A percentile compares a stretch with the other conserved stretches of the same genome.
phyloP scores from a whole-genome alignment of 2,888 invertebrate species.

The Netelia virgata region DNA sequence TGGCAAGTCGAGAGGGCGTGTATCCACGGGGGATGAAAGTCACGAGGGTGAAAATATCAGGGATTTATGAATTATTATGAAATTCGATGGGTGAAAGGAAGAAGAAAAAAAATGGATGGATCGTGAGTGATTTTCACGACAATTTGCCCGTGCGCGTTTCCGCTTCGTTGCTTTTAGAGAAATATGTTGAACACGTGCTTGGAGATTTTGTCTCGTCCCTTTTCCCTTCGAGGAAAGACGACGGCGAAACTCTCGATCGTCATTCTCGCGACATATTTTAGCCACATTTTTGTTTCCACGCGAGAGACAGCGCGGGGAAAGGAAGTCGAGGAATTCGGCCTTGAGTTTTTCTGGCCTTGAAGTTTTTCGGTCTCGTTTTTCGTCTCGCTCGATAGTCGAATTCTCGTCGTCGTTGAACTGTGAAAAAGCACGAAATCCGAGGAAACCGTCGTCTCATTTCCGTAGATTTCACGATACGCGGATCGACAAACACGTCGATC shows the following conservation, averaged over 20 bases:
- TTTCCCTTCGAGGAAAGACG: background rate
- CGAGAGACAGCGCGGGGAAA: background rate
- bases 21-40: background rate
- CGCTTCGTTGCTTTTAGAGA: background rate
- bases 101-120: background rate
- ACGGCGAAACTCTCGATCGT: background rate
- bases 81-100: background rate
- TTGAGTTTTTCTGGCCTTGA: slow-evolving; percentile 24
- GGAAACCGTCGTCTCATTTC: background rate
- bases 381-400: background rate
- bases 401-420: background rate
- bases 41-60: slow-evolving; percentile 4
- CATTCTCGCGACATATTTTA: slow-evolving; percentile 19
- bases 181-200: slow-evolving; percentile 46
- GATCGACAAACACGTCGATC: too few relatives aligned
- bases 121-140: background rate
- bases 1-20: background rate
- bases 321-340: slow-evolving; percentile 33
- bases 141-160: background rate
- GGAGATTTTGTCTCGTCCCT: background rate
- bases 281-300: slow-evolving; percentile 9
- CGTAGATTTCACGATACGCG: background rate
- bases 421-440: background rate
- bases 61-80: slow-evolving; percentile 2
- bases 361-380: slow-evolving; percentile 15